Base-by-base conservation (phyloP, 2,113 vertebrate genomes). In the Polypterus senegalus region DNA sequence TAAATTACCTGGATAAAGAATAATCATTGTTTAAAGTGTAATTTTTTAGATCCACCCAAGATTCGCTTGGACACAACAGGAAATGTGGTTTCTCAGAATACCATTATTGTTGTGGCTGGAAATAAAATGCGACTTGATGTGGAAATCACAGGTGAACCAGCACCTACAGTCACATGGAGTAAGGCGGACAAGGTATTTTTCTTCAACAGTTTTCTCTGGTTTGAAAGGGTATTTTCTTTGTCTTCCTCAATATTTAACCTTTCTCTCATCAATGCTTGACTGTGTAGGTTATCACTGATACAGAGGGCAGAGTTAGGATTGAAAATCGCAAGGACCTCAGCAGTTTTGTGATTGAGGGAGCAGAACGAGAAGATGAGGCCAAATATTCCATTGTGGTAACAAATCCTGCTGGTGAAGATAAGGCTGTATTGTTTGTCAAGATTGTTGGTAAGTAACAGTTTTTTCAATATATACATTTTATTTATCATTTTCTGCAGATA, bases 61-160 rank as follows among this genome's bases (percentile, higher is more conserved):
- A 96, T 94, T 65, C 88, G 90, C 80, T 73, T 96, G 81, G 91
- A 96, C 74, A 83, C 85, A 56, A 85, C 83, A 0, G 74, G 91
- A 49, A 84, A 74, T 61, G 4, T 54, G 2, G 80, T 82, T 48
- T 76, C 74, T 3, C 82, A 87, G 45, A 94, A 92, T 65, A 74
- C 79, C 3, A 71, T 96, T 4, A 79, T 82, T 0, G 91, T 94
- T 1, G 91, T 96, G 63, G 92, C 91, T 0, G 91, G 92, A 2
- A 94, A 94, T 79, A 94, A 94, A 60, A 73, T 96, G 43, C 81
- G 91, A 27, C 73, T 94, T 10, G 91, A 94, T 0, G 86, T 94
- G 51, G 74, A 89, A 65, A 84, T 92, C 76, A 79, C 85, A 0
- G 92, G 92, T 54, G 92, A 96, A 46, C 92, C 92, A 0, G 81